Evolutionary conservation across 2,888 invertebrate species (phyloP).

Genomic region (Nysson spinosus): DNA sequence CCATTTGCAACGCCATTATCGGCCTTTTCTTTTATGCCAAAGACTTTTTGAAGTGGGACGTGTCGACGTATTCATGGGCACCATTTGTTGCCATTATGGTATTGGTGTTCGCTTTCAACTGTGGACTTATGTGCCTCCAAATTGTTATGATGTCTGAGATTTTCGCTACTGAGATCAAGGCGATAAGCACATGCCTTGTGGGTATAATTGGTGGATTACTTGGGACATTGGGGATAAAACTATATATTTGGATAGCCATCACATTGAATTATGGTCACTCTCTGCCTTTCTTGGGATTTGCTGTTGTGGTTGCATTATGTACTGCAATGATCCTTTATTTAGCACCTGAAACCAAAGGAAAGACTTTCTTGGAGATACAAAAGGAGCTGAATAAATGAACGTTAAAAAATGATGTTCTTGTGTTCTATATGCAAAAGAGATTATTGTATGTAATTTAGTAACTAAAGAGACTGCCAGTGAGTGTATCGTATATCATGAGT

Average conservation of each 20-base stretch:
- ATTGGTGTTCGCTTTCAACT: constrained; percentile 57
- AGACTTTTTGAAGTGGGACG: constrained; percentile 51
- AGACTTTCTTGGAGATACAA: constrained; percentile 63
- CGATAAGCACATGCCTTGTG: constrained; percentile 51
- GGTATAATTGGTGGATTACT: constrained; percentile 46
- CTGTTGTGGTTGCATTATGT: constrained; percentile 35
- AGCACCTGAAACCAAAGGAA: constrained; percentile 67
- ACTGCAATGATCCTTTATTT: constrained; percentile 43
- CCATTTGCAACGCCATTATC: constrained; percentile 55
- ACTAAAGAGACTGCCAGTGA: no score
- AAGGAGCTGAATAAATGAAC: constrained; percentile 49
- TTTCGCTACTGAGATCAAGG: constrained; percentile 63
- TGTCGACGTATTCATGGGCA: constrained; percentile 39
- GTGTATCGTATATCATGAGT: no score
- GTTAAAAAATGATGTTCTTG: background rate
- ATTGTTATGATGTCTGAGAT: constrained; percentile 61
- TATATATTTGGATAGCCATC: constrained; percentile 58
- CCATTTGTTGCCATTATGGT: constrained; percentile 55
- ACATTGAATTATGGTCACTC: constrained; percentile 59
- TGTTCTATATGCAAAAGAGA: background rate
- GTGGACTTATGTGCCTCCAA: constrained; percentile 55
- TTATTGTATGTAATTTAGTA: background rate
- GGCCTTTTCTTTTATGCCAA: constrained; percentile 56
- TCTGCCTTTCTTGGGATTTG: constrained; percentile 55
- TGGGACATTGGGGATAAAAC: constrained; percentile 41